Evolutionary conservation across 2,113 vertebrate species (phyloP).

Genomic region (Sceloporus tristichus): DNA sequence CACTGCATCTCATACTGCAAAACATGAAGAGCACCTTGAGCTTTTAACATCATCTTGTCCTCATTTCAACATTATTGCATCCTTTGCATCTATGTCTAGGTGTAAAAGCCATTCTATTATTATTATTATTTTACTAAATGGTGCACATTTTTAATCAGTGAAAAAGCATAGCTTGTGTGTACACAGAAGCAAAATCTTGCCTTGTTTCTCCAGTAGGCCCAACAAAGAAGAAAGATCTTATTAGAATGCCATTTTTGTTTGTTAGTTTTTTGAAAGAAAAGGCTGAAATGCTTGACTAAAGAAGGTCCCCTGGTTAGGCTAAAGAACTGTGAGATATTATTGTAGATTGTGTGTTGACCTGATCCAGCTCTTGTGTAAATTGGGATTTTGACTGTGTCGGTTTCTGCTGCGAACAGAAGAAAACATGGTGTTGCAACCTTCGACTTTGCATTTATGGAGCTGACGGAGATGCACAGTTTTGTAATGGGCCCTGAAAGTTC

Average conservation of each 20-base stretch:
- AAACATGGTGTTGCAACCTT: slow-evolving; percentile 93
- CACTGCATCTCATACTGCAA: slow-evolving; percentile 39
- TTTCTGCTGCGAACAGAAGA: slow-evolving; percentile 97
- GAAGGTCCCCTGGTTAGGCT: slow-evolving; percentile 38
- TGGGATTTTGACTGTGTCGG: slow-evolving; percentile 97
- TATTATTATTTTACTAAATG: background rate
- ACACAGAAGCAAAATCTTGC: slow-evolving; percentile 44
- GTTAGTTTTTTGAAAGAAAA: slow-evolving; percentile 26
- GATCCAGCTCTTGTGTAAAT: slow-evolving; percentile 91
- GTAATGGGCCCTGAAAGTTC: slow-evolving; percentile 96
- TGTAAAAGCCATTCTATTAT: slow-evolving; percentile 43
- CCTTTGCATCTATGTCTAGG: slow-evolving; percentile 43
- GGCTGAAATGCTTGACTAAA: slow-evolving; percentile 58
- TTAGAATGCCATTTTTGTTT: slow-evolving; percentile 46
- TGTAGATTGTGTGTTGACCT: slow-evolving; percentile 71
- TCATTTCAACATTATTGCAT: slow-evolving; percentile 32
- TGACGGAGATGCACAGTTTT: slow-evolving; percentile 96
- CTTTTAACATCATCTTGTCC: background rate
- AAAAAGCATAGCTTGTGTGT: background rate
- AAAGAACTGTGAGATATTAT: slow-evolving; percentile 59
- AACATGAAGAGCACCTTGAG: slow-evolving; percentile 60
- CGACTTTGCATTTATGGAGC: slow-evolving; percentile 95
- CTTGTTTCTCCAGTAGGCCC: background rate
- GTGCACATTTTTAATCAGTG: slow-evolving; percentile 46
- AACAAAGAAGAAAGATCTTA: slow-evolving; percentile 9